These are phyloP conservation scores for Mandrillus leucophaeus DNA, from an alignment of 2,113 vertebrate species.

Conservation along the genomic window DNA sequence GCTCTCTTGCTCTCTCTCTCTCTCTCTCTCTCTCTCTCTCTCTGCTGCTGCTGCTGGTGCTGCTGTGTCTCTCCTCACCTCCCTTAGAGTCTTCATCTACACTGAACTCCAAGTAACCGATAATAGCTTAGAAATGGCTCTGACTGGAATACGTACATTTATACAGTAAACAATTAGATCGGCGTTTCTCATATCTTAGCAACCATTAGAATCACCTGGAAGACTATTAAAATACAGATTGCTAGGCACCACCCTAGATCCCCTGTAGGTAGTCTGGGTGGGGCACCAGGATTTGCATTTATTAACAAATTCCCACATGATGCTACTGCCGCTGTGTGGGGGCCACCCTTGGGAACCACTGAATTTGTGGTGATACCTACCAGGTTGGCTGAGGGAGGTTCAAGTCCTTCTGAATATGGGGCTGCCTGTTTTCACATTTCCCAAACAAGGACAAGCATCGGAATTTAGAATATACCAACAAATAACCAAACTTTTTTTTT, in stretches of 20 bases:
- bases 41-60: no score
- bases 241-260: neutral
- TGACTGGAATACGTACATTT: neutral
- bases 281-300: neutral
- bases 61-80: neutral
- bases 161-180: neutral
- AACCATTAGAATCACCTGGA: neutral
- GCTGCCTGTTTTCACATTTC: neutral
- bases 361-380: no score
- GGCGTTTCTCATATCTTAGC: neutral
- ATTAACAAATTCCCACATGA: neutral
- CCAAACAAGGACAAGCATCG: neutral
- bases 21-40: neutral
- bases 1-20: neutral
- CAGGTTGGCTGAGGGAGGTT: neutral
- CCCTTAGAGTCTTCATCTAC: neutral
- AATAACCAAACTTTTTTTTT: neutral
- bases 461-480: neutral
- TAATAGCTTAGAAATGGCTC: neutral
- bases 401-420: neutral
- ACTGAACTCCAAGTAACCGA: neutral
- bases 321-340: accelerated
- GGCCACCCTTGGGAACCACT: neutral
- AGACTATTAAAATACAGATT: neutral
- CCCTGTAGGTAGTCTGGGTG: no score